phyloP scores from a whole-genome alignment of 2,113 vertebrate species.

The Ondatra zibethicus region DNA sequence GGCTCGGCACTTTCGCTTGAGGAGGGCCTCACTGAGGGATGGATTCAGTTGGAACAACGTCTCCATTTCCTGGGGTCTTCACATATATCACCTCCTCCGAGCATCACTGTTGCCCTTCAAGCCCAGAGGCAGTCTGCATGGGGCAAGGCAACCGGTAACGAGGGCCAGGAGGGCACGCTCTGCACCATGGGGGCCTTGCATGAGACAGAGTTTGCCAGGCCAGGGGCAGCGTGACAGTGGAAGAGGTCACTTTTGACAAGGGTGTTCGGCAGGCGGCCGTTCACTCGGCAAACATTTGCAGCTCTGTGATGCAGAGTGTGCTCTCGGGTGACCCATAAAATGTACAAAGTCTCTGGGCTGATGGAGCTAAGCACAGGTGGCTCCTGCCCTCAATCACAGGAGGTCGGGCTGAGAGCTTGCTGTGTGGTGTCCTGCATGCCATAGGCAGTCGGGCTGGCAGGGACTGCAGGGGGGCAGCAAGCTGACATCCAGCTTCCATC shows the following conservation, averaged over 20 bases:
- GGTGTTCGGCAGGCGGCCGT: not conserved
- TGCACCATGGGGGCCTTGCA: not conserved
- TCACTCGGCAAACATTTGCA: constrained; percentile 46
- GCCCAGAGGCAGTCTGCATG: not conserved
- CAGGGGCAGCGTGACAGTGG: not conserved
- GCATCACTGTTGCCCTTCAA: not conserved
- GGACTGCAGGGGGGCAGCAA: not conserved
- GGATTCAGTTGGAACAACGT: constrained; percentile 22
- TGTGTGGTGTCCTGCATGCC: not conserved
- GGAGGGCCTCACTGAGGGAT: not conserved
- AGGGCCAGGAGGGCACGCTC: constrained; percentile 41
- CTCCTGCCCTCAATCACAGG: constrained; percentile 48
- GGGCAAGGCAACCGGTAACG: not conserved
- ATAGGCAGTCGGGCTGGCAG: not conserved
- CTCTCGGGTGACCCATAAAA: constrained; percentile 63
- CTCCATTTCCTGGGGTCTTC: constrained; percentile 56
- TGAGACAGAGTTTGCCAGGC: not conserved
- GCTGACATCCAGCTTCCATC: constrained; percentile 59
- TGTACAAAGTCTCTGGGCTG: not conserved
- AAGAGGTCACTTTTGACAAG: constrained; percentile 51
- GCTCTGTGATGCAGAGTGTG: constrained; percentile 21
- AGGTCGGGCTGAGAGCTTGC: not conserved
- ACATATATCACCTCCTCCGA: constrained; percentile 31
- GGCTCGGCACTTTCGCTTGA: not conserved
- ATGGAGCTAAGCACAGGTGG: not conserved